Conservation (phyloP, 2,888 invertebrate species). For the Morpho achilles region DNA sequence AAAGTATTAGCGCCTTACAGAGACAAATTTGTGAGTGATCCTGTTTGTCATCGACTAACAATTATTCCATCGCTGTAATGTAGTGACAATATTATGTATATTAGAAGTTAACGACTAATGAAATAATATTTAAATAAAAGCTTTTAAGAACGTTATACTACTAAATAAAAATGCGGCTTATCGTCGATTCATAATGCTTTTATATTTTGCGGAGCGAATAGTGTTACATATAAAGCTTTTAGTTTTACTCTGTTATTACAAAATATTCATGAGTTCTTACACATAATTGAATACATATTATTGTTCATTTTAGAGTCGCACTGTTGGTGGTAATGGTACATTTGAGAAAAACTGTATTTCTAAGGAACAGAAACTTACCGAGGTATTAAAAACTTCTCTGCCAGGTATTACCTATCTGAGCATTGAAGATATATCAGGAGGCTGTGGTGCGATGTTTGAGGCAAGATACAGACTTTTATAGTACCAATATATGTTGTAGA, state of each 20-base stretch:
- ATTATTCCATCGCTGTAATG: too few relatives aligned
- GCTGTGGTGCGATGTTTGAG: constrained; percentile 91
- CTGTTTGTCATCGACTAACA: neutral
- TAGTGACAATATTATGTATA: too few relatives aligned
- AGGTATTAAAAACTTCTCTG: constrained; percentile 60
- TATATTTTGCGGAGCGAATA: too few relatives aligned
- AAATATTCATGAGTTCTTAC: neutral
- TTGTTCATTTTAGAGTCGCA: constrained; percentile 36
- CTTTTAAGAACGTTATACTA: too few relatives aligned
- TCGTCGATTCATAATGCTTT: too few relatives aligned
- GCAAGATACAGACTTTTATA: constrained; percentile 40
- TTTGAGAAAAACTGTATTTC: constrained; percentile 54
- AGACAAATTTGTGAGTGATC: constrained; percentile 48
- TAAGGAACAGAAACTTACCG: constrained; percentile 59
- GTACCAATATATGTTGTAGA: too few relatives aligned
- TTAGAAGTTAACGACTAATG: too few relatives aligned
- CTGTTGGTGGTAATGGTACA: constrained; percentile 41
- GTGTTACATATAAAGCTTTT: too few relatives aligned
- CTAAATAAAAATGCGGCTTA: too few relatives aligned
- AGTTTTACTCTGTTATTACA: too few relatives aligned
- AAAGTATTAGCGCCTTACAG: constrained; percentile 53
- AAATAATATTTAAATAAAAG: too few relatives aligned
- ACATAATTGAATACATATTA: too few relatives aligned
- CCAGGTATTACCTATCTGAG: constrained; percentile 82
- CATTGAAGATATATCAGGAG: constrained; percentile 87